phyloP scores from a whole-genome alignment of 2,888 invertebrate species.

The Cenopis cana region DNA sequence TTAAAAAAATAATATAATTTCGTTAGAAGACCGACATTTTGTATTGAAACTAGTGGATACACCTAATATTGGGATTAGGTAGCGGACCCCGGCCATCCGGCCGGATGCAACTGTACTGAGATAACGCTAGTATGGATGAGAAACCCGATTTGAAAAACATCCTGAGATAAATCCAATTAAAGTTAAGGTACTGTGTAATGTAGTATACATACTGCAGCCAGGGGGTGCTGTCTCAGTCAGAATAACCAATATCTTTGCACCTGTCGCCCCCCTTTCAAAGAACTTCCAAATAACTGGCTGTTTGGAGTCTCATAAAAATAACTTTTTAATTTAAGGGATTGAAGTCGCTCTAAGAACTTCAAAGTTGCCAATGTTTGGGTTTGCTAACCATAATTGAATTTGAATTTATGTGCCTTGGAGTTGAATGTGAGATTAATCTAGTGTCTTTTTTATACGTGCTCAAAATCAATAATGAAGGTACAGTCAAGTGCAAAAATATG shows the following conservation, averaged over 20 bases:
- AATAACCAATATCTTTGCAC: conserved; percentile 63
- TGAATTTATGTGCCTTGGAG: not conserved
- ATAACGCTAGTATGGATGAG: too few species aligned
- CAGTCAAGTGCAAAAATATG: too few species aligned
- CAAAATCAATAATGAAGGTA: not conserved
- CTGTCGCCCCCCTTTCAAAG: conserved; percentile 51
- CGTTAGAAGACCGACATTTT: too few species aligned
- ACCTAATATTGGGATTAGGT: too few species aligned
- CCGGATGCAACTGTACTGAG: too few species aligned
- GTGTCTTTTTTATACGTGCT: not conserved
- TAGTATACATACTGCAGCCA: too few species aligned
- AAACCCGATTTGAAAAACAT: too few species aligned
- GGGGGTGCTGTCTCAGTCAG: conserved; percentile 52
- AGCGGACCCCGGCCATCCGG: too few species aligned
- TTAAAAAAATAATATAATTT: too few species aligned
- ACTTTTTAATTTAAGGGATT: conserved; percentile 42
- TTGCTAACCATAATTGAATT: conserved; percentile 21
- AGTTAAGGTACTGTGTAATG: conserved; percentile 15
- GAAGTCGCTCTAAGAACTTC: conserved; percentile 23
- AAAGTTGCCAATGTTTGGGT: conserved; percentile 28
- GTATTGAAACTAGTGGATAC: too few species aligned
- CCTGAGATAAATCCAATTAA: not conserved
- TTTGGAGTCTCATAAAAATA: conserved; percentile 40
- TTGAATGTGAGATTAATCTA: not conserved
- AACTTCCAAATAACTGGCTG: conserved; percentile 35